A percentile compares a stretch with the other conserved stretches of the same genome.
Conservation (phyloP, 2,888 invertebrate species). For the Cynaeus angustus region DNA sequence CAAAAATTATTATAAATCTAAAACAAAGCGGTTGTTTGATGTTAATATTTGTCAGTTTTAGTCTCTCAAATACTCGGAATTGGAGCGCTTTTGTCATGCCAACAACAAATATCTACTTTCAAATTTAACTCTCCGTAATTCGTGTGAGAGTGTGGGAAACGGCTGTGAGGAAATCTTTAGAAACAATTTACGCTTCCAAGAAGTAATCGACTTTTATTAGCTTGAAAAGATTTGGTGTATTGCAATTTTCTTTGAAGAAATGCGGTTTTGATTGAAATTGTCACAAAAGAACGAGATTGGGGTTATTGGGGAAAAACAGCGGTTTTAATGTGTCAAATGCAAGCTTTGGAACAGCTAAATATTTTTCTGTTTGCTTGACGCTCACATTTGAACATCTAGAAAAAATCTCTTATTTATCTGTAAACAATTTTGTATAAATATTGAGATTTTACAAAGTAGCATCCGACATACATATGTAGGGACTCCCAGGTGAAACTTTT, state of each 20-base stretch:
- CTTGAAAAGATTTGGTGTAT: conserved; percentile 39
- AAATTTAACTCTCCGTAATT: conserved; percentile 11
- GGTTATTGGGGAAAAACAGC: conserved; percentile 13
- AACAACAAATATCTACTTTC: conserved; percentile 19
- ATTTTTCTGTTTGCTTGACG: conserved; percentile 4
- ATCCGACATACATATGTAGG: no score
- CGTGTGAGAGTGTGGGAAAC: neutral
- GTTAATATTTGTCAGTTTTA: conserved; percentile 15
- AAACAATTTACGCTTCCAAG: conserved; percentile 31
- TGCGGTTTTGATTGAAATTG: conserved; percentile 40
- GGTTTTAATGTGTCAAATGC: conserved; percentile 34
- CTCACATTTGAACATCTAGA: no score
- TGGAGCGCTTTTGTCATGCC: neutral
- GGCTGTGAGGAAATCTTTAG: conserved; percentile 5
- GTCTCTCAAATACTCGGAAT: neutral
- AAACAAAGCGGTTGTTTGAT: neutral
- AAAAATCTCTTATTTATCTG: no score
- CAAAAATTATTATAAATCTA: no score
- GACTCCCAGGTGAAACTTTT: no score
- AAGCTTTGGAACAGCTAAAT: conserved; percentile 10
- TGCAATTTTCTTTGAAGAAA: conserved; percentile 26
- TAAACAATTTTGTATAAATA: no score
- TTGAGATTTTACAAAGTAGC: no score
- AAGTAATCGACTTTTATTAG: conserved; percentile 38
- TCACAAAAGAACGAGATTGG: conserved; percentile 39